phyloP scores from a whole-genome alignment of 2,797 vertebrate species.

The Luscinia megarhynchos region DNA sequence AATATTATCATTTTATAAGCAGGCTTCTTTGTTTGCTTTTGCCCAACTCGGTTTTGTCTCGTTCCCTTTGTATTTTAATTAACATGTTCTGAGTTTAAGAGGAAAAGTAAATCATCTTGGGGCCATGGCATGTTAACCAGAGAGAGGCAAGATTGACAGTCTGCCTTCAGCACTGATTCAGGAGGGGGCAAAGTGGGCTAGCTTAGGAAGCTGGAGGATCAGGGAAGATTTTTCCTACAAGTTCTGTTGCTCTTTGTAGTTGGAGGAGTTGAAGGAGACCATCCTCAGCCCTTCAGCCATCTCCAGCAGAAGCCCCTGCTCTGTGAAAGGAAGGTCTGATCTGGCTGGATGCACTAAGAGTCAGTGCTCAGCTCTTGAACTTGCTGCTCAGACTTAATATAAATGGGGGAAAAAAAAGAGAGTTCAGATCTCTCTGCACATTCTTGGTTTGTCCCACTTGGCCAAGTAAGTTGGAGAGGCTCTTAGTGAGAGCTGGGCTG shows the following conservation, averaged over 20 bases:
- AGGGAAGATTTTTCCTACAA: background rate
- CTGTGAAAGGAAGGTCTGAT: background rate
- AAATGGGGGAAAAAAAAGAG: background rate
- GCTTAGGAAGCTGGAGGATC: background rate
- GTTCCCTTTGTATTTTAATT: constrained; percentile 32
- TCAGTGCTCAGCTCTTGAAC: background rate
- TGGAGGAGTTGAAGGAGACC: background rate
- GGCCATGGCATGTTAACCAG: background rate
- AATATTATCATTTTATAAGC: constrained; percentile 22
- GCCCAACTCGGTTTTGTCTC: background rate
- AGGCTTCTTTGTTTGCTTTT: constrained; percentile 52
- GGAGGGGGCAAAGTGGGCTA: background rate
- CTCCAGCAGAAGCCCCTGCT: background rate
- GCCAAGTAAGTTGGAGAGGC: background rate
- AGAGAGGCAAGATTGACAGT: background rate
- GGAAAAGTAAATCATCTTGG: background rate
- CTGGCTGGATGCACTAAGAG: background rate
- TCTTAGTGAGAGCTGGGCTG: background rate
- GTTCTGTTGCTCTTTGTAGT: background rate
- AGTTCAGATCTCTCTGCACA: background rate
- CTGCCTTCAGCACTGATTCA: accelerated
- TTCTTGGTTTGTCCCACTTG: background rate
- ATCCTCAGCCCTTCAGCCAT: accelerated
- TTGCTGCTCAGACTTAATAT: background rate
- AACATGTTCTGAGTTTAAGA: constrained; percentile 14